Conservation (phyloP, 2,888 invertebrate genomes). For the Galerucella pusilla region DNA sequence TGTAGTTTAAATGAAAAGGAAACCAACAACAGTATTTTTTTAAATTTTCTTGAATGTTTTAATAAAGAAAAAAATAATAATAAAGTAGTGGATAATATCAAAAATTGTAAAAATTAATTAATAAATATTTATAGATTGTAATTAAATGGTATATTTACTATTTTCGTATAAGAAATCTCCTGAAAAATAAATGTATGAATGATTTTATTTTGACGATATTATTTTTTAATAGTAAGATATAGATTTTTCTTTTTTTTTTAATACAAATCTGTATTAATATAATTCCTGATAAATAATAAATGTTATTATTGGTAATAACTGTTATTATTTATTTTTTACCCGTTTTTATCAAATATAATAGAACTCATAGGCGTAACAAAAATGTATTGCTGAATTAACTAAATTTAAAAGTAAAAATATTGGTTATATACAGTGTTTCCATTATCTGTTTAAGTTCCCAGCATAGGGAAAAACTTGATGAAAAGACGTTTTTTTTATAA, state of each 20-base stretch:
- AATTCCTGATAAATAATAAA: constrained; percentile 12
- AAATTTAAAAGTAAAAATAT: too few species aligned
- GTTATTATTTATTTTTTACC: constrained; percentile 15
- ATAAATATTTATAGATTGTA: not conserved
- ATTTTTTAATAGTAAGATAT: constrained; percentile 7
- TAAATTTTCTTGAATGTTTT: not conserved
- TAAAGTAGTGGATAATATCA: constrained; percentile 3
- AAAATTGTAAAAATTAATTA: constrained; percentile 1
- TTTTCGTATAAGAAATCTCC: constrained; percentile 3
- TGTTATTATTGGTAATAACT: constrained; percentile 16
- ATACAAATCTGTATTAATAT: constrained; percentile 8
- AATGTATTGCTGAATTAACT: too few species aligned
- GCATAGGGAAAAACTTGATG: too few species aligned
- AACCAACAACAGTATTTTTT: constrained; percentile 10
- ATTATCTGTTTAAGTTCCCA: too few species aligned
- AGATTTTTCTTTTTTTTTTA: constrained; percentile 7
- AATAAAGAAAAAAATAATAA: not conserved
- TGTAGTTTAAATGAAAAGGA: not conserved
- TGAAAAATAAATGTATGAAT: constrained; percentile 7
- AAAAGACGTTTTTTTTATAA: too few species aligned
- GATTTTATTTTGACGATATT: not conserved
- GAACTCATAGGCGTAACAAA: too few species aligned
- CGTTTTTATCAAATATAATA: not conserved
- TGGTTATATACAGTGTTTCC: too few species aligned
- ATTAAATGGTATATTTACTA: constrained; percentile 2